phyloP scores from a whole-genome alignment of 1,140 invertebrate genomes.

The Orussus abietinus region DNA sequence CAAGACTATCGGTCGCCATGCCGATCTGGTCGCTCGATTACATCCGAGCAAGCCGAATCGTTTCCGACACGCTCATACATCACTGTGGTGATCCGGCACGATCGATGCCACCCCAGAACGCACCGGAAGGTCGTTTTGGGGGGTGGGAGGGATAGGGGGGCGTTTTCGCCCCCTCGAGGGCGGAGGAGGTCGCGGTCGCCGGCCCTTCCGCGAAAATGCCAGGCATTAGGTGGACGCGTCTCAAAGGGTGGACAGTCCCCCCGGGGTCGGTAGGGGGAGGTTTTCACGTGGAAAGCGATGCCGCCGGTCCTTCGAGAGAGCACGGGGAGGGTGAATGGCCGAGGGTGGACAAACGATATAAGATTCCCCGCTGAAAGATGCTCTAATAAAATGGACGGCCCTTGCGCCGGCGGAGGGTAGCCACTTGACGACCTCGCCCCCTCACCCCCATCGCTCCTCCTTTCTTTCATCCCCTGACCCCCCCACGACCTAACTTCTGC shows the following conservation, averaged over 20 bases:
- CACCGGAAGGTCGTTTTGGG: background rate
- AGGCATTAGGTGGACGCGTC: background rate
- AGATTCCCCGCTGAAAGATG: slow-evolving; percentile 39
- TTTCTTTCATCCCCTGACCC: slow-evolving; percentile 27
- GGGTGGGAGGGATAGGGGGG: too few species aligned
- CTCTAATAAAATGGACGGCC: slow-evolving; percentile 42
- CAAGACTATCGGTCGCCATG: too few species aligned
- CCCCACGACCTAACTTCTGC: slow-evolving; percentile 16
- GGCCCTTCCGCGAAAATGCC: background rate
- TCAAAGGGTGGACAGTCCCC: background rate
- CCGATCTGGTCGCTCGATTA: too few species aligned
- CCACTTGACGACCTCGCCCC: slow-evolving; percentile 37
- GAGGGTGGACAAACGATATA: slow-evolving; percentile 41
- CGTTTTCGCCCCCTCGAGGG: too few species aligned
- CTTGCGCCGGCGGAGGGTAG: slow-evolving; percentile 17
- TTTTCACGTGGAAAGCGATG: background rate
- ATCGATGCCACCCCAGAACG: too few species aligned
- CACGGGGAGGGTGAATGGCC: slow-evolving; percentile 30
- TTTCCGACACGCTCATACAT: too few species aligned
- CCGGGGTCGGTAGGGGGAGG: background rate
- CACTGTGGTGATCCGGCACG: too few species aligned
- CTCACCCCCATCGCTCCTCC: slow-evolving; percentile 21
- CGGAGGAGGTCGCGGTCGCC: too few species aligned
- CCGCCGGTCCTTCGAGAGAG: slow-evolving; percentile 2
- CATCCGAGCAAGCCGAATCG: too few species aligned